Conservation (phyloP, 2,888 invertebrate species). For the Barypeithes pellucidus region DNA sequence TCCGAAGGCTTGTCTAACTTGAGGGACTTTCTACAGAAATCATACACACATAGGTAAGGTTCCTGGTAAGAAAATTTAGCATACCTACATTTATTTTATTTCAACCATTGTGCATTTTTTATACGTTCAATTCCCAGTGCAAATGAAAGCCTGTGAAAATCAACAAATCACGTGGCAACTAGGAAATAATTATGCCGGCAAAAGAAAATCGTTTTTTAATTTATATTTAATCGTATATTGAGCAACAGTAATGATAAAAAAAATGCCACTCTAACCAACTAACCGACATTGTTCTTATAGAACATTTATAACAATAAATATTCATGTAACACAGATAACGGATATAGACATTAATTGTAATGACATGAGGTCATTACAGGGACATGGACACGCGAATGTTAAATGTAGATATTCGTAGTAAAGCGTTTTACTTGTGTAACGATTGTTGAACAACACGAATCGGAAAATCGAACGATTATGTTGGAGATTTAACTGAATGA, state of each 20-base stretch:
- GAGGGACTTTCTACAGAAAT: background rate
- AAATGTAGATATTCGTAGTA: background rate
- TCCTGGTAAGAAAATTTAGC: too few species aligned
- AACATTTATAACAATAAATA: conserved; percentile 7
- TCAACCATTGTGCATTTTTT: too few species aligned
- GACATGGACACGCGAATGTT: background rate
- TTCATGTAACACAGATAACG: background rate
- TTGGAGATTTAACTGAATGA: background rate
- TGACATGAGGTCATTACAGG: conserved; percentile 1
- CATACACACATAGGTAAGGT: conserved; percentile 7
- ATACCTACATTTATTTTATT: too few species aligned
- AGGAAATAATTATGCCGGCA: too few species aligned
- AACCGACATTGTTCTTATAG: background rate
- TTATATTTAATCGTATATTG: too few species aligned
- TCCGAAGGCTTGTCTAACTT: background rate
- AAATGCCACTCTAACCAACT: too few species aligned
- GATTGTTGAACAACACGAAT: background rate
- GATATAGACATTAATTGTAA: conserved; percentile 14
- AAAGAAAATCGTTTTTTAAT: background rate
- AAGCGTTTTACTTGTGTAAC: background rate
- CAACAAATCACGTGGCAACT: too few species aligned
- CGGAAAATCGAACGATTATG: background rate
- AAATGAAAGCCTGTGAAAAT: too few species aligned
- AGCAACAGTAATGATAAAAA: too few species aligned
- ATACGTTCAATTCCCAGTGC: too few species aligned